Base-by-base conservation (phyloP, 2,888 invertebrate genomes). In the Busseola fusca region DNA sequence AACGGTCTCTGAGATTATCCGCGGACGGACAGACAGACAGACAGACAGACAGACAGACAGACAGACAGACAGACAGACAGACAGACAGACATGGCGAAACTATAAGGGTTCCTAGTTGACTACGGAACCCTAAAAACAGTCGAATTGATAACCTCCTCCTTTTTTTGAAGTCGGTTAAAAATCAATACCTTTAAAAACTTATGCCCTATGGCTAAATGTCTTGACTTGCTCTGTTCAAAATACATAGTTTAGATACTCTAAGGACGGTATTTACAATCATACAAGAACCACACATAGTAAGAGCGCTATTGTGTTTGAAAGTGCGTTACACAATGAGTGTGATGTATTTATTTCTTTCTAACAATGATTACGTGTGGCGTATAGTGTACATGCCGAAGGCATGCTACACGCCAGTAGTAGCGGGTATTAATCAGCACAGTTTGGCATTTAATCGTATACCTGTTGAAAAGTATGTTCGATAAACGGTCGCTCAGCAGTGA, bases 191-290 rank as follows among this genome's bases (percentile, higher is more conserved):
- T 45, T 0, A 27, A 4, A 4, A 3, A 21, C 27, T 45, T 40
- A 4, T 37, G n/a, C n/a, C 21, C 1, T 45, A 21, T 3, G 12
- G 3, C 40, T 34, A 34, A 34, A 34, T 34, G 34, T 34, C 34
- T 34, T 34, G 34, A 4, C 34, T 34, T 34, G 34, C 5, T 34
- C 5, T 5, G 5, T 5, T 4, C 34, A 5, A 18, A 42, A n/a
- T 45, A 9, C 0, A n/a, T 34, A 21, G 34, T 30, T 30, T 57
- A 30, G 6, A 57, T 57, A 57, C 30, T 57, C 12, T 21, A 21
- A 12, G 21, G 40, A 42, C n/a, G 30, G 1, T 27, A 40, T 68
- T 68, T 68, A 63, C n/a, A 50, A 68, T 7, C 7, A 50, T 50
- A 27, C 16, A n/a, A 40, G 14, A 30, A 42, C 18, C n/a, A 64